Conservation (phyloP, 2,888 invertebrate genomes). For the Watsonalla cultraria region DNA sequence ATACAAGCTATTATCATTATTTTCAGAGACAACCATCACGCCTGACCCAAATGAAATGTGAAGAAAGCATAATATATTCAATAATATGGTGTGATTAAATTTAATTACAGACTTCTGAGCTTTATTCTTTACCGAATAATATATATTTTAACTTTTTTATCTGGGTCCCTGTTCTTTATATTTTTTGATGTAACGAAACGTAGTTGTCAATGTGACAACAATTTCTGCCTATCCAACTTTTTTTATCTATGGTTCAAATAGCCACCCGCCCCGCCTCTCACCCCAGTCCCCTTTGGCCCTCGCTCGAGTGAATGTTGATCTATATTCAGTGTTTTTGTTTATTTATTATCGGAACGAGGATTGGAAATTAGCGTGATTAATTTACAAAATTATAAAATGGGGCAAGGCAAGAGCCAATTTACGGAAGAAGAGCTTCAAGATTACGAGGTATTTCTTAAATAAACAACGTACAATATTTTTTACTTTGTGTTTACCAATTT, state of each 20-base stretch:
- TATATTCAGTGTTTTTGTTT: not conserved
- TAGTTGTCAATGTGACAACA: not conserved
- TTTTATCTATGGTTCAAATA: too few species aligned
- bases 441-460: slow-evolving; percentile 83
- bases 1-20: too few species aligned
- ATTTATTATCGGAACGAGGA: not conserved
- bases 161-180: not conserved
- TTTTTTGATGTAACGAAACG: not conserved
- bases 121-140: too few species aligned
- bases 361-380: not conserved
- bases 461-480: not conserved
- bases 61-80: too few species aligned
- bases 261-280: too few species aligned
- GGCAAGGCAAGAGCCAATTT: slow-evolving; percentile 90
- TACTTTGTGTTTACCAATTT: slow-evolving; percentile 1
- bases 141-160: slow-evolving; percentile 4
- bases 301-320: too few species aligned
- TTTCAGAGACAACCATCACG: too few species aligned
- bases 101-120: too few species aligned
- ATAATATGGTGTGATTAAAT: too few species aligned
- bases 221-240: too few species aligned
- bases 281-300: too few species aligned
- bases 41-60: too few species aligned
- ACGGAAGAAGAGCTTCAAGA: slow-evolving; percentile 93
- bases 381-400: slow-evolving; percentile 75